Percentiles rank a stretch among this genome's conserved stretches.
Evolutionary conservation across 2,888 invertebrate species (phyloP).

Genomic region (Schizotus pectinicornis): DNA sequence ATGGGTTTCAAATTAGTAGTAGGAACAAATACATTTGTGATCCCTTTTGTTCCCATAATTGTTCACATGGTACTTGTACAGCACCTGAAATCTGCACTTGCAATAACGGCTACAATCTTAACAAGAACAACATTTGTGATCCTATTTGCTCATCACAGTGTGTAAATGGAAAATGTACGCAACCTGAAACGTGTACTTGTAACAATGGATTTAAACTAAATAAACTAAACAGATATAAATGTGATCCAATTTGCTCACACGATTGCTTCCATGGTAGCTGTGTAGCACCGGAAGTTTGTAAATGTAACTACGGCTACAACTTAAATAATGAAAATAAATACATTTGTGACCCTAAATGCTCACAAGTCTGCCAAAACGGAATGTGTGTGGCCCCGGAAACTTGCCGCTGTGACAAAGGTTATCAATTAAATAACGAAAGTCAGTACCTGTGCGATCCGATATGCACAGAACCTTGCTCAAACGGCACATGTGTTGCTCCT

Average conservation of each 20-base stretch:
- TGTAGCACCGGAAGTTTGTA: constrained; percentile 32
- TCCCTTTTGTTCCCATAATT: constrained; percentile 45
- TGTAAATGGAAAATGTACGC: neutral
- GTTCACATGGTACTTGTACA: constrained; percentile 55
- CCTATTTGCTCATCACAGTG: neutral
- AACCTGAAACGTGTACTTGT: constrained; percentile 7
- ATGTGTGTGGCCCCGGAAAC: neutral
- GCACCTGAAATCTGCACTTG: constrained; percentile 37
- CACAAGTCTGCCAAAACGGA: neutral
- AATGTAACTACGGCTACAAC: constrained; percentile 26
- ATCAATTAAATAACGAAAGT: neutral
- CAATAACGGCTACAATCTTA: constrained; percentile 25
- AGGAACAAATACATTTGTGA: constrained; percentile 16
- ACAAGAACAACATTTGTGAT: neutral
- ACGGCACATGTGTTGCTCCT: constrained; percentile 30
- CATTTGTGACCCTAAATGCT: neutral
- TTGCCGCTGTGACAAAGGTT: neutral
- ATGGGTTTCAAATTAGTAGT: constrained; percentile 27
- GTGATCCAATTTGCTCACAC: neutral
- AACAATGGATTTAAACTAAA: constrained; percentile 14
- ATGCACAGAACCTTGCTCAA: constrained; percentile 15
- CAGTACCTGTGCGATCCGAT: neutral
- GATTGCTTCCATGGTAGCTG: neutral
- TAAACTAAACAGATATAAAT: neutral
- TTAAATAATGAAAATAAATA: constrained; percentile 1